Base-by-base conservation (phyloP, 2,888 invertebrate genomes). In the Papilio elwesi region DNA sequence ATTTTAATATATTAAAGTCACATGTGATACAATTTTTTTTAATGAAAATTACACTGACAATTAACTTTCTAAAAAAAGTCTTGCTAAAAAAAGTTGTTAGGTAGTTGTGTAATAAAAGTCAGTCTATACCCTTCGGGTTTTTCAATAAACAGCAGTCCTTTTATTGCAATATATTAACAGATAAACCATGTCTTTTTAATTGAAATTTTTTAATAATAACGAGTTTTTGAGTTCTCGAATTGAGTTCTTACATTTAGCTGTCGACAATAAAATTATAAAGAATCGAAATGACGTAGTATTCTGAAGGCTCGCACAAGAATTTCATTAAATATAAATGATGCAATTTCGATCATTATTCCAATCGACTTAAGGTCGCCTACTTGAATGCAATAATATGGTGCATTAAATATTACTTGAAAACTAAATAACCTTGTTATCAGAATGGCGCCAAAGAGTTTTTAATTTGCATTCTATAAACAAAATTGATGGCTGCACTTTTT, bases 391-490 rank as follows among this genome's bases (percentile, higher is more conserved):
- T 12, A 38, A 53, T n/a, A 62, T 12, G 13, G 9, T 38, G 63
- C n/a, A 68, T 55, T 73, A 68, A 69, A 69, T 51, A 69, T 73
- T 49, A 73, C 63, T 69, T 59, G 65, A 69, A 59, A 69, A 64
- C 67, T 48, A 48, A 38, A 68, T 73, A 69, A 73, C 73, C 73
- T 73, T 69, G 73, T 73, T 69, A 69, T 65, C 43, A 38, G n/a
- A 73, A 38, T 68, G 73, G 73, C 73, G 73, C 69, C 73, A 73
- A 71, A 65, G 43, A 65, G 51, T 51, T 69, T 69, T 73, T 65
- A 65, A 69, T 73, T 64, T 55, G 36, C 51, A 52, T 53, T 67
- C 15, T 26, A 67, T 48, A 36, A 68, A 51, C 59, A 62, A 43
- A 62, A 62, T 62, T 62, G 59, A 62, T 62, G 59, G 43, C 59